phyloP scores from a whole-genome alignment of 1,140 invertebrate genomes.

The Tribolium castaneum region DNA sequence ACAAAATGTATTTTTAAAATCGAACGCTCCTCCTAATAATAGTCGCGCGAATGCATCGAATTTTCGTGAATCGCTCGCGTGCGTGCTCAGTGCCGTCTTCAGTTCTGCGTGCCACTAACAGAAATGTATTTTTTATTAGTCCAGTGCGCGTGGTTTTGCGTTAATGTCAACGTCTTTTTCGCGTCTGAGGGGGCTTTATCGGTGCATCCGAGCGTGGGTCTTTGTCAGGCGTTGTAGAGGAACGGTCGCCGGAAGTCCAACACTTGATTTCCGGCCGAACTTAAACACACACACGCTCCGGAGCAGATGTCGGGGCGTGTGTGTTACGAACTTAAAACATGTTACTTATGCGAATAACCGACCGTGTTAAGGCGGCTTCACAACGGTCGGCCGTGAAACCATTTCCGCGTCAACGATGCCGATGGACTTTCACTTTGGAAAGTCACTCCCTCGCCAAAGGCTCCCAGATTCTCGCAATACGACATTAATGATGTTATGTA shows the following conservation, averaged over 20 bases:
- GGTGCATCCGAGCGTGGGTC: slow-evolving; percentile 34
- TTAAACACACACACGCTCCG: neutral
- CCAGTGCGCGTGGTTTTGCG: neutral
- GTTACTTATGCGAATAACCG: slow-evolving; percentile 4
- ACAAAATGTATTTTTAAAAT: slow-evolving; percentile 18
- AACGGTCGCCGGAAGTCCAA: slow-evolving; percentile 35
- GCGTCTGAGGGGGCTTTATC: neutral
- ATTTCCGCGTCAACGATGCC: slow-evolving; percentile 22
- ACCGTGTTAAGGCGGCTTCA: slow-evolving; percentile 11
- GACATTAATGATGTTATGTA: slow-evolving; percentile 20
- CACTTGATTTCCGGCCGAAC: slow-evolving; percentile 31
- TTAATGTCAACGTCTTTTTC: slow-evolving; percentile 21
- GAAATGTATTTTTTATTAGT: neutral
- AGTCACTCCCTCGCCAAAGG: slow-evolving; percentile 34
- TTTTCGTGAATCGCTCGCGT: too few relatives aligned
- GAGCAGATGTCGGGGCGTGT: slow-evolving; percentile 20
- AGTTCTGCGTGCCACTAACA: neutral
- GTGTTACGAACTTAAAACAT: neutral
- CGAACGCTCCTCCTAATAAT: neutral
- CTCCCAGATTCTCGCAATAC: slow-evolving; percentile 33
- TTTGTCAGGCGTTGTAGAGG: slow-evolving; percentile 27
- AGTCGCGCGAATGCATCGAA: neutral
- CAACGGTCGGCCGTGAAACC: slow-evolving; percentile 24
- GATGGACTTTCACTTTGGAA: slow-evolving; percentile 41
- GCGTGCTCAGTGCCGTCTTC: too few relatives aligned